These are phyloP conservation scores for Nezara viridula DNA, from an alignment of 2,888 invertebrate species.

Conservation along the genomic window DNA sequence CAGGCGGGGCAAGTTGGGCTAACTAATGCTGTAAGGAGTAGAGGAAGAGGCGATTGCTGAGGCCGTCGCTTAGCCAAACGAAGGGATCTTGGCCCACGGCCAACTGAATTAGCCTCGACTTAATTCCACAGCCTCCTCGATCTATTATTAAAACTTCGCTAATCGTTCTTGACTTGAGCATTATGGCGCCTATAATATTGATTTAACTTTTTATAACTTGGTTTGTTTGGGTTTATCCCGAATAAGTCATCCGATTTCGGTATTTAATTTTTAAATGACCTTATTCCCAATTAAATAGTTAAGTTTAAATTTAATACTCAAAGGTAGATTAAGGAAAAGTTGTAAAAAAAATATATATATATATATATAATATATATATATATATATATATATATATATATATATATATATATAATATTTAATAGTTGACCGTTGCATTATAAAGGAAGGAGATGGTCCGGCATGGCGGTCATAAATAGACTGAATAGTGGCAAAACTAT, in stretches of 20 bases:
- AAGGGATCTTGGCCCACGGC: not conserved
- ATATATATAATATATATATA: too few species aligned
- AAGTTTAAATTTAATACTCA: too few species aligned
- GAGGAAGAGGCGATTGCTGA: too few species aligned
- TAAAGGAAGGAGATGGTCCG: too few species aligned
- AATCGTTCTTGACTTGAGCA: not conserved
- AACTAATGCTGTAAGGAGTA: not conserved
- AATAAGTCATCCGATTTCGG: not conserved
- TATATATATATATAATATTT: too few species aligned
- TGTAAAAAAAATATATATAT: too few species aligned
- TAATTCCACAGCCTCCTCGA: conserved; percentile 18
- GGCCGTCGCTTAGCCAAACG: not conserved
- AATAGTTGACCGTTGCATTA: too few species aligned
- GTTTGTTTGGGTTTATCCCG: not conserved
- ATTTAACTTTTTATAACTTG: not conserved
- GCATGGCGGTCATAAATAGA: too few species aligned
- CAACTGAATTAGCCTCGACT: not conserved
- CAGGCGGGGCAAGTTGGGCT: not conserved
- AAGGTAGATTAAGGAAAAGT: too few species aligned
- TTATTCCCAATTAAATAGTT: too few species aligned
- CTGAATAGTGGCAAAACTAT: too few species aligned
- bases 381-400: too few species aligned
- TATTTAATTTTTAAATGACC: not conserved
- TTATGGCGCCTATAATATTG: not conserved
- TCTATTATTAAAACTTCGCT: conserved; percentile 29